phyloP scores from a whole-genome alignment of 2,113 vertebrate genomes.

The Leuciscus idus region DNA sequence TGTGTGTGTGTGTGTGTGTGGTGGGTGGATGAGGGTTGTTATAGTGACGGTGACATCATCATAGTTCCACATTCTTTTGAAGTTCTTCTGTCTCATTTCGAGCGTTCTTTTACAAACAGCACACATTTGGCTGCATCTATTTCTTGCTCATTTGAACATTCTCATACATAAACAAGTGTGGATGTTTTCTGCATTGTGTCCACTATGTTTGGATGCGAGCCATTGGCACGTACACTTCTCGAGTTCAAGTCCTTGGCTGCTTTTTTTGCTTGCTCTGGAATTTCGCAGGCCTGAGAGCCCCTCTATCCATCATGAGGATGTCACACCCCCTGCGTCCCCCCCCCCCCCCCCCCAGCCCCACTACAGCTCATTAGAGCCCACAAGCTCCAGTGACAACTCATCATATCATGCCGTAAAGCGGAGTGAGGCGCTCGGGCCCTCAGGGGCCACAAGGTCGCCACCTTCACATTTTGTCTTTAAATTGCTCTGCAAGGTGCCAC shows the following conservation, averaged over 20 bases:
- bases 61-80: conserved; percentile 18
- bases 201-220: conserved; percentile 62
- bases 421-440: conserved; percentile 65
- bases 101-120: not conserved
- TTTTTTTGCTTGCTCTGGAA: conserved; percentile 77
- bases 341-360: conserved; percentile 58
- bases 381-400: conserved; percentile 79
- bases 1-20: not conserved
- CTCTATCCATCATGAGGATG: conserved; percentile 77
- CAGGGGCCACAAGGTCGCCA: conserved; percentile 69
- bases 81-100: conserved; percentile 8
- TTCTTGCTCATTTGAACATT: conserved; percentile 29
- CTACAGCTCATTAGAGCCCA: conserved; percentile 78
- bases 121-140: not conserved
- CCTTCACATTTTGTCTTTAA: conserved; percentile 78
- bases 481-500: conserved; percentile 75
- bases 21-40: conserved; percentile 35
- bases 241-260: conserved; percentile 68
- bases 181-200: conserved; percentile 60
- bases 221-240: conserved; percentile 66
- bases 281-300: conserved; percentile 69
- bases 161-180: not conserved
- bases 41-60: conserved; percentile 28
- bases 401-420: conserved; percentile 80
- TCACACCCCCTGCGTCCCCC: conserved; percentile 63